These are phyloP conservation scores for Sparidentex hasta DNA, from an alignment of 2,797 vertebrate species.

Conservation along the genomic window DNA sequence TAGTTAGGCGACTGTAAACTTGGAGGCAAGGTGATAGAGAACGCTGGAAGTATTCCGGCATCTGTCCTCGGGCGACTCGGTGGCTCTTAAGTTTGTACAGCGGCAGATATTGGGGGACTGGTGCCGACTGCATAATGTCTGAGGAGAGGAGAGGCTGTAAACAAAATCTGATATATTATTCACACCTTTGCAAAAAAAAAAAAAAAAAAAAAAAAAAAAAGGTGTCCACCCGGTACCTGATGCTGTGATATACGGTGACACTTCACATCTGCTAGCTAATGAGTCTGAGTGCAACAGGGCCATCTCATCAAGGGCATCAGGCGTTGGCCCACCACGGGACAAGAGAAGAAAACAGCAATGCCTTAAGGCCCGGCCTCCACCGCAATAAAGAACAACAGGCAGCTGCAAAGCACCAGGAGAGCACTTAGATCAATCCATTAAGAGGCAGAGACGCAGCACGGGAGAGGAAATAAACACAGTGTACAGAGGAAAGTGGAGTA, in stretches of 20 bases:
- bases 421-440: constrained; percentile 78
- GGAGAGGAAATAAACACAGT: constrained; percentile 63
- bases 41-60: constrained; percentile 41
- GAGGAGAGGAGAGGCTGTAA: constrained; percentile 54
- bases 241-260: constrained; percentile 68
- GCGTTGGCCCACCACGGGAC: constrained; percentile 52
- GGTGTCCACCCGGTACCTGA: constrained; percentile 55
- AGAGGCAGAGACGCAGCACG: constrained; percentile 65
- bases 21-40: constrained; percentile 69
- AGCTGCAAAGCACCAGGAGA: constrained; percentile 72
- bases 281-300: constrained; percentile 61
- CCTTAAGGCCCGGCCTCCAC: constrained; percentile 64
- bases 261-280: constrained; percentile 75
- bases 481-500: constrained; percentile 50
- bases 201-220: constrained; percentile 44
- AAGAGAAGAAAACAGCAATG: constrained; percentile 30
- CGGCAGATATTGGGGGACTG: constrained; percentile 54
- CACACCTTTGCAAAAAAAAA: constrained; percentile 63
- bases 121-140: constrained; percentile 67
- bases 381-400: constrained; percentile 76
- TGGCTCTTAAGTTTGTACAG: constrained; percentile 52
- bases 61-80: constrained; percentile 56
- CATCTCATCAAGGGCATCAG: constrained; percentile 71
- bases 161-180: constrained; percentile 77
- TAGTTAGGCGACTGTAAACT: constrained; percentile 61